These are phyloP conservation scores for Bettongia penicillata DNA, from an alignment of 2,113 vertebrate species.

Conservation along the genomic window DNA sequence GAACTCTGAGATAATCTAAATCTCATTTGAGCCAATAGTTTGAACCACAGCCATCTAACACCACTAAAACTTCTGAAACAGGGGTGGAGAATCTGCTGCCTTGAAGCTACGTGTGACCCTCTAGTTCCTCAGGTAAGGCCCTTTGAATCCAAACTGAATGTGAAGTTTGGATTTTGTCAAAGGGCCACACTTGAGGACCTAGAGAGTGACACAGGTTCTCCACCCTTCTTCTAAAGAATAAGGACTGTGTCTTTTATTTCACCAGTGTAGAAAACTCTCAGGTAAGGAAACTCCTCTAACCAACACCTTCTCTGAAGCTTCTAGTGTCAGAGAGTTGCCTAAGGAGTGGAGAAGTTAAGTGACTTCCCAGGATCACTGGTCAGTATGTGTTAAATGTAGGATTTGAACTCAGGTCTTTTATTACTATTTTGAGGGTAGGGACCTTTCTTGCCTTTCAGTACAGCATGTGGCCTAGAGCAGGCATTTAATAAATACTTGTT, in stretches of 20 bases:
- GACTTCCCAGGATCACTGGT: background rate
- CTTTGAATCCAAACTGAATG: no score
- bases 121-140: no score
- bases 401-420: background rate
- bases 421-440: background rate
- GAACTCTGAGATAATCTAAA: constrained; percentile 23
- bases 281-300: background rate
- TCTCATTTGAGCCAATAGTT: background rate
- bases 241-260: background rate
- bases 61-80: background rate
- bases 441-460: no score
- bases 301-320: background rate
- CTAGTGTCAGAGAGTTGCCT: background rate
- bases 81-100: no score
- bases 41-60: background rate
- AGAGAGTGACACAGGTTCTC: no score
- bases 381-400: background rate
- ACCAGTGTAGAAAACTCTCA: background rate
- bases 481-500: no score
- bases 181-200: no score
- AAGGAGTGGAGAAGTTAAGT: background rate
- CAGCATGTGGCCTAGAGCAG: no score
- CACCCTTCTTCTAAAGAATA: background rate
- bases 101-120: no score
- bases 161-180: no score